phyloP scores from a whole-genome alignment of 2,113 vertebrate genomes.

The Myotis davidii region DNA sequence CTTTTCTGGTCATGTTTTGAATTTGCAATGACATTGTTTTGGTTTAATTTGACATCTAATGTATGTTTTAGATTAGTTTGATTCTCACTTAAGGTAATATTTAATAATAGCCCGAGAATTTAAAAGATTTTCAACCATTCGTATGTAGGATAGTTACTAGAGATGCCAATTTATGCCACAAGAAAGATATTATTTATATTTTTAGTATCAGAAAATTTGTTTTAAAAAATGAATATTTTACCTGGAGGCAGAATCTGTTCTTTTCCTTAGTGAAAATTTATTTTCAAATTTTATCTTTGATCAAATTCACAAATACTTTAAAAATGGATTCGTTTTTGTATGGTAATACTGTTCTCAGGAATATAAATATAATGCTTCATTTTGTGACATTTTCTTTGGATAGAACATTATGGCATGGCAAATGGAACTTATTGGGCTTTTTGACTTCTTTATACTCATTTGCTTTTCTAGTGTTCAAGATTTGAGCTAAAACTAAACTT shows the following conservation, averaged over 20 bases:
- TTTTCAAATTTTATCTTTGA: slow-evolving; percentile 79
- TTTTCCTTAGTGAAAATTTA: slow-evolving; percentile 66
- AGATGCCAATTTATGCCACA: slow-evolving; percentile 59
- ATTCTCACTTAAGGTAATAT: slow-evolving; percentile 80
- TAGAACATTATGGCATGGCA: background rate
- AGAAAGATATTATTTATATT: slow-evolving; percentile 56
- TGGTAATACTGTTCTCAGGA: slow-evolving; percentile 68
- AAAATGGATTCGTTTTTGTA: slow-evolving; percentile 65
- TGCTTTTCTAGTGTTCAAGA: slow-evolving; percentile 48
- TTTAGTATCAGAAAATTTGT: slow-evolving; percentile 68
- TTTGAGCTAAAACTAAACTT: slow-evolving; percentile 28
- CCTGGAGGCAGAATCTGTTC: slow-evolving; percentile 63
- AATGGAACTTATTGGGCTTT: slow-evolving; percentile 49
- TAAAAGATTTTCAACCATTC: slow-evolving; percentile 71
- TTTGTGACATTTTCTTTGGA: slow-evolving; percentile 60
- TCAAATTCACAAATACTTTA: slow-evolving; percentile 71
- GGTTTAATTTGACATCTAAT: slow-evolving; percentile 81
- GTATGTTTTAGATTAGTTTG: slow-evolving; percentile 82
- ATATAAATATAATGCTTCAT: slow-evolving; percentile 66
- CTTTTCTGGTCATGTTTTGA: slow-evolving; percentile 80
- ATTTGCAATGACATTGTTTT: slow-evolving; percentile 83
- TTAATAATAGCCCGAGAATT: slow-evolving; percentile 77
- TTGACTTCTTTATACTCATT: slow-evolving; percentile 39
- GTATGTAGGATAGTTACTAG: slow-evolving; percentile 54
- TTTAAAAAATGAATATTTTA: slow-evolving; percentile 69